Percentiles rank a stretch among this genome's conserved stretches.
Evolutionary conservation across 2,113 vertebrate genomes (phyloP).

Genomic region (Sphyrna mokarran): DNA sequence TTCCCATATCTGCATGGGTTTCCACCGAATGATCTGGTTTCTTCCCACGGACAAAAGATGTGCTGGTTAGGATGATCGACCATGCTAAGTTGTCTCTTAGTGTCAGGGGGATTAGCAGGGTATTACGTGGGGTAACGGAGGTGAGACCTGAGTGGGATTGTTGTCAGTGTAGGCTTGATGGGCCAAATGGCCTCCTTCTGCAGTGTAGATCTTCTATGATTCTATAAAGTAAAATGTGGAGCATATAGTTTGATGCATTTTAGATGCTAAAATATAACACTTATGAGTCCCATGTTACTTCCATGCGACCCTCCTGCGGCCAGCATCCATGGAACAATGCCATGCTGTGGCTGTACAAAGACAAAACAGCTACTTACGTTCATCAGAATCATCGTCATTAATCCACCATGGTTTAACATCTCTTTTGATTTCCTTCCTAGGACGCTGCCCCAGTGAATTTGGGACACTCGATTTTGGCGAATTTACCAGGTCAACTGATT

Average conservation of each 20-base stretch:
- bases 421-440: slow-evolving; percentile 54
- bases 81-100: too few relatives aligned
- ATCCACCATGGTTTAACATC: slow-evolving; percentile 64
- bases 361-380: slow-evolving; percentile 51
- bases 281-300: not conserved
- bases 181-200: too few relatives aligned
- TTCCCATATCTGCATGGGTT: too few relatives aligned
- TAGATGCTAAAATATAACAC: not conserved
- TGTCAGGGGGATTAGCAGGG: too few relatives aligned
- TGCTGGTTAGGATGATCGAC: too few relatives aligned
- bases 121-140: too few relatives aligned
- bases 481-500: slow-evolving; percentile 67
- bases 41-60: too few relatives aligned
- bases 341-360: not conserved
- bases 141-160: too few relatives aligned
- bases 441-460: slow-evolving; percentile 51
- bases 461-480: slow-evolving; percentile 53
- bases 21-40: too few relatives aligned
- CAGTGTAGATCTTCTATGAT: too few relatives aligned
- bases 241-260: not conserved
- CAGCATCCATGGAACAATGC: not conserved
- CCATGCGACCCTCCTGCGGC: not conserved
- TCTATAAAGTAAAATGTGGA: not conserved
- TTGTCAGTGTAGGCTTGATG: too few relatives aligned
- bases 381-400: slow-evolving; percentile 56